Evolutionary conservation across 2,797 vertebrate species (phyloP), one percentile per base, ranked within the genome.

Genomic region (Periparus ater): DNA sequence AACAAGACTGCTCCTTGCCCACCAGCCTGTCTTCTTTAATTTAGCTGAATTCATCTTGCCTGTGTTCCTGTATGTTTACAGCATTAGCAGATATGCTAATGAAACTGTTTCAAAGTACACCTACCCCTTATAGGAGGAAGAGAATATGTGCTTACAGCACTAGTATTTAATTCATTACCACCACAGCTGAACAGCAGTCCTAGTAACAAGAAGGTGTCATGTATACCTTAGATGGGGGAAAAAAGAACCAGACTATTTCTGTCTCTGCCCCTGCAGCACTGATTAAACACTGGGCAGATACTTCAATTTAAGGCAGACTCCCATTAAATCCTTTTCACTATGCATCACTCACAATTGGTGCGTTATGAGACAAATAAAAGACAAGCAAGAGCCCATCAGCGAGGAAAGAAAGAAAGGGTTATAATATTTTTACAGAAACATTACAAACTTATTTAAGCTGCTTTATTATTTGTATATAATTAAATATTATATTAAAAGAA

Each of bases 401-500:
- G 34, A 68, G 47, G 47, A 89, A 82, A 47, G 47, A 89, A 82
- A 86, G 18, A 72, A 93, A 80, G 9, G 34, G 12, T 48, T 30
- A 47, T 58, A 67, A 53, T 18, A 74, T 65, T 82, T 93, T 84
- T 73, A 83, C 13, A 60, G 72, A 55, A 82, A 57, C 45, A 68
- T 54, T 83, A 44, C 27, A 65, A 65, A 77, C 45, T 85, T 80
- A 88, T 92, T 88, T 85, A 83, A 85, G 18, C 17, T 89, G 61
- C 50, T 89, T 89, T 91, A 89, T 77, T 88, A 80, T 80, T 95
- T 88, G 44, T 78, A 68, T 78, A 57, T 91, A 94, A 95, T 94
- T 84, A 93, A 96, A 95, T 89, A 94, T 77, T 16, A 22, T 38
- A 94, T 86, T 91, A 90, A 93, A 95, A 95, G 82, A 90, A 95